These are phyloP conservation scores for Bombus picipes DNA, from an alignment of 1,140 invertebrate genomes.

Conservation along the genomic window DNA sequence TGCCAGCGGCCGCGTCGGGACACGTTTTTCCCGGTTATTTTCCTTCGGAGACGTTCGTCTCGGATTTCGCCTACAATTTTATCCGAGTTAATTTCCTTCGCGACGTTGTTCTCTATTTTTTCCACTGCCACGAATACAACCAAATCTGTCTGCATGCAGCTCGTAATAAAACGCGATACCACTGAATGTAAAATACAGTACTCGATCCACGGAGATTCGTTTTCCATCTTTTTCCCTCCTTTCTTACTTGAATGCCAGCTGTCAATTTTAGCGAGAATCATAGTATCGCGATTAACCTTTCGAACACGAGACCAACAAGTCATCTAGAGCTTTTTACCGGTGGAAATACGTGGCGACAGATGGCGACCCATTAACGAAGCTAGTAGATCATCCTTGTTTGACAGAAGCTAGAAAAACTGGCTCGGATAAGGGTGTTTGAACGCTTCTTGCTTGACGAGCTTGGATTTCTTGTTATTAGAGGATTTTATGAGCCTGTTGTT, in stretches of 20 bases:
- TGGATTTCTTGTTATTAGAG: neutral
- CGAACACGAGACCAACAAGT: neutral
- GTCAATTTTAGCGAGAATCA: neutral
- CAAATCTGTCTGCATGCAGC: slow-evolving; percentile 24
- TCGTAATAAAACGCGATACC: slow-evolving; percentile 60
- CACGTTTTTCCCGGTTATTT: slow-evolving; percentile 31
- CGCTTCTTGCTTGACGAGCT: neutral
- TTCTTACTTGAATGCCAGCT: neutral
- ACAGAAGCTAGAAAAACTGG: neutral
- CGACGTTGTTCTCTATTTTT: too few species aligned
- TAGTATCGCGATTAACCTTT: slow-evolving; percentile 26
- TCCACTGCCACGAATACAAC: neutral
- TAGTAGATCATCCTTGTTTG: slow-evolving; percentile 20
- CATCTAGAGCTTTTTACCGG: neutral
- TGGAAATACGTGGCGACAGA: slow-evolving; percentile 19
- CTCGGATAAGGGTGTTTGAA: neutral
- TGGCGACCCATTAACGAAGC: slow-evolving; percentile 24
- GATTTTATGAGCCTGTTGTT: neutral
- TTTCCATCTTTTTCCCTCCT: too few species aligned
- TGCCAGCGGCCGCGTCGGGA: neutral
- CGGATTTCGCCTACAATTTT: slow-evolving; percentile 56
- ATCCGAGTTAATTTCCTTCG: slow-evolving; percentile 65
- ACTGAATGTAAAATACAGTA: slow-evolving; percentile 55
- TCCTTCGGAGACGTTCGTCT: neutral
- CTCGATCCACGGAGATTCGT: neutral